Percentiles rank a stretch among this genome's conserved stretches.
phyloP scores from a whole-genome alignment of 2,888 invertebrate genomes.

The Stenichneumon culpator region DNA sequence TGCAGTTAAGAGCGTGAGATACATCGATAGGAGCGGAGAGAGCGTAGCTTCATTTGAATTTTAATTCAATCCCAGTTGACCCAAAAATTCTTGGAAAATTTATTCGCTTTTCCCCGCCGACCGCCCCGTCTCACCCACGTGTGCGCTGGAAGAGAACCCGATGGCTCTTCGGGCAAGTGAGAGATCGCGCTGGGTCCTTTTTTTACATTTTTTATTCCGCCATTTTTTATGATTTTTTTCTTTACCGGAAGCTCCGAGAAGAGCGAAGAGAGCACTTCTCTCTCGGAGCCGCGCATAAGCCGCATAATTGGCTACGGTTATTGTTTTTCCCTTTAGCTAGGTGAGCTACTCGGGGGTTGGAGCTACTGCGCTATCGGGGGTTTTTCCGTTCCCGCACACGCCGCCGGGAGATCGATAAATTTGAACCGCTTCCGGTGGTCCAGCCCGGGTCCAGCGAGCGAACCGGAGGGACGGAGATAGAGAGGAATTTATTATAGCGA shows the following conservation, averaged over 20 bases:
- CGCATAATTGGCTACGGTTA: slow-evolving; percentile 51
- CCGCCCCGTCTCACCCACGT: slow-evolving; percentile 33
- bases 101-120: slow-evolving; percentile 51
- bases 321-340: slow-evolving; percentile 41
- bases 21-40: slow-evolving; percentile 15
- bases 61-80: slow-evolving; percentile 64
- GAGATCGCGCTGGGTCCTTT: not conserved
- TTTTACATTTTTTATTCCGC: slow-evolving; percentile 6
- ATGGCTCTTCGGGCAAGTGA: slow-evolving; percentile 21
- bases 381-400: slow-evolving; percentile 27
- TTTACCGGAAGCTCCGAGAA: slow-evolving; percentile 28
- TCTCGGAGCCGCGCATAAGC: slow-evolving; percentile 46
- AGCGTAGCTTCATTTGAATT: slow-evolving; percentile 61
- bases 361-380: slow-evolving; percentile 8
- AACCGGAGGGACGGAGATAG: slow-evolving; percentile 7
- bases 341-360: not conserved
- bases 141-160: slow-evolving; percentile 13
- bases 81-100: slow-evolving; percentile 63
- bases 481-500: slow-evolving; percentile 39
- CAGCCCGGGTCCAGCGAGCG: slow-evolving; percentile 1
- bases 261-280: slow-evolving; percentile 42
- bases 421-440: slow-evolving; percentile 13
- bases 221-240: not conserved
- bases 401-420: slow-evolving; percentile 42
- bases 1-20: not conserved